Evolutionary conservation across 2,113 vertebrate genomes (phyloP).

Genomic region (Strix aluco): DNA sequence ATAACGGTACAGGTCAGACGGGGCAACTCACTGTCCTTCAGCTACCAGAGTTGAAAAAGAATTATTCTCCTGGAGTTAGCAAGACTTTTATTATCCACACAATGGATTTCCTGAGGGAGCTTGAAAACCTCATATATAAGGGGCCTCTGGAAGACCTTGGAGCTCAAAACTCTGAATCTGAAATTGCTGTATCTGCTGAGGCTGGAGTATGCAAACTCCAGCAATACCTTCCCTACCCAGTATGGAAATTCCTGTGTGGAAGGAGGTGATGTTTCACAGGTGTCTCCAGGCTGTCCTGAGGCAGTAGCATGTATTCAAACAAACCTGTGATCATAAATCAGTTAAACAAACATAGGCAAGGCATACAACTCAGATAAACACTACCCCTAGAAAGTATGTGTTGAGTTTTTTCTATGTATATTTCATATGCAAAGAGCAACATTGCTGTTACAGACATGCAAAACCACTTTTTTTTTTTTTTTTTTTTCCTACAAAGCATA

Average conservation of each 20-base stretch:
- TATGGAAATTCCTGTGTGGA: background rate
- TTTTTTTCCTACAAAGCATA: background rate
- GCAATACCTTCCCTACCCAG: background rate
- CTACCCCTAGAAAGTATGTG: background rate
- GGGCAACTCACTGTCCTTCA: background rate
- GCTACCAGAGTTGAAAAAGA: background rate
- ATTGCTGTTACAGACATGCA: background rate
- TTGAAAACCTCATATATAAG: background rate
- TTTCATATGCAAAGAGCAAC: background rate
- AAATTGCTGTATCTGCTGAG: fast-evolving
- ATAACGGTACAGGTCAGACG: background rate
- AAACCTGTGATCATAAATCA: background rate
- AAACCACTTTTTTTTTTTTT: background rate
- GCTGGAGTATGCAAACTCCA: background rate
- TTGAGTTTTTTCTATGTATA: background rate
- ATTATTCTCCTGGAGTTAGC: background rate
- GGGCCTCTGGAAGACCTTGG: background rate
- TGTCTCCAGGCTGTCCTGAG: background rate
- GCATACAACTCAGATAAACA: background rate
- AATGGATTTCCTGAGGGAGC: background rate
- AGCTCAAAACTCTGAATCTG: background rate
- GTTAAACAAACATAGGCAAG: background rate
- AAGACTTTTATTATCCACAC: background rate
- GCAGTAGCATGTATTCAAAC: background rate
- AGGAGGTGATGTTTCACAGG: background rate